Percentiles rank a stretch among this genome's conserved stretches.
phyloP scores from a whole-genome alignment of 2,888 invertebrate genomes.

The Ypsolopha sequella region DNA sequence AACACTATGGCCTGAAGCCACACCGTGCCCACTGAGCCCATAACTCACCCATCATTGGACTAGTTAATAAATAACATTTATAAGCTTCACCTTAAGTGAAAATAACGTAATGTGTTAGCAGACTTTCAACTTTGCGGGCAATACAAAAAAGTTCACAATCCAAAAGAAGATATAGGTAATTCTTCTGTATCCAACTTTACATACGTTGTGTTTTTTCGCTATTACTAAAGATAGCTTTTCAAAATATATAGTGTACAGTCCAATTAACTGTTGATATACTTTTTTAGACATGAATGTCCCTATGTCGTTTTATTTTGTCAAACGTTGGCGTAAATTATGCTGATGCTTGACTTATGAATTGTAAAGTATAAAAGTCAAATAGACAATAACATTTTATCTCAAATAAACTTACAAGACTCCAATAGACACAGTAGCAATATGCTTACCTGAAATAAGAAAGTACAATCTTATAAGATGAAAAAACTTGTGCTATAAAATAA shows the following conservation, averaged over 20 bases:
- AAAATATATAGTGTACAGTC: neutral
- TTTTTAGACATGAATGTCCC: too few relatives aligned
- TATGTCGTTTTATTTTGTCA: too few relatives aligned
- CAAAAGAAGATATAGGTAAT: neutral
- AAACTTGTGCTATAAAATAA: too few relatives aligned
- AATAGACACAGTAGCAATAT: too few relatives aligned
- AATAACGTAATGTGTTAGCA: neutral
- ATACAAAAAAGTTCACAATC: neutral
- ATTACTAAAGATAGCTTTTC: neutral
- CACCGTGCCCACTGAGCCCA: conserved; percentile 5
- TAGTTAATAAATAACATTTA: conserved; percentile 20
- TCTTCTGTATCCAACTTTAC: neutral
- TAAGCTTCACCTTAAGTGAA: neutral
- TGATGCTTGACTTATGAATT: too few relatives aligned
- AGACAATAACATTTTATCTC: too few relatives aligned
- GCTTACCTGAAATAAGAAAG: too few relatives aligned
- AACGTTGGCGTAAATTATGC: too few relatives aligned
- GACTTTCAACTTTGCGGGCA: neutral
- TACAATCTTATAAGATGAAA: too few relatives aligned
- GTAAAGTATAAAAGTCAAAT: too few relatives aligned
- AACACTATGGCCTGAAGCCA: neutral
- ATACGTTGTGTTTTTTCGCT: neutral
- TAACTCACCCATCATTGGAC: conserved; percentile 27
- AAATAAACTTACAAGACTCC: too few relatives aligned
- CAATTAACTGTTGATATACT: neutral